Conservation (phyloP, 2,797 vertebrate species). For the Fistularia commersonii region DNA sequence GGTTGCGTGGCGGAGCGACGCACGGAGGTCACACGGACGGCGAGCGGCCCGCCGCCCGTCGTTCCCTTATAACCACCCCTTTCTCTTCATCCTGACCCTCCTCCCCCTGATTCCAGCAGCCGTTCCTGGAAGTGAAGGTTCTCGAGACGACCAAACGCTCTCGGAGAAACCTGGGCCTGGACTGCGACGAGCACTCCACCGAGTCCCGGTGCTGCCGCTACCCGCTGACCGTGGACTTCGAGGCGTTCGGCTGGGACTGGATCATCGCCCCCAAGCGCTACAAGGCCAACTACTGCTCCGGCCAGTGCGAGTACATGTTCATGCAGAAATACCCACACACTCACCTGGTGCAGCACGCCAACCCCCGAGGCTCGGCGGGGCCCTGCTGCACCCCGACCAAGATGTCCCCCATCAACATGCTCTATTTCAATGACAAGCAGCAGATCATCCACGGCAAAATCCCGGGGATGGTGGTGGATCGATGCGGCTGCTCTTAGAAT, state of each 20-base stretch:
- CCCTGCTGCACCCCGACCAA: conserved; percentile 98
- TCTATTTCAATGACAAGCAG: conserved; percentile 99
- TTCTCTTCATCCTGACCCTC: conserved; percentile 31
- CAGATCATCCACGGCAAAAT: conserved; percentile 99
- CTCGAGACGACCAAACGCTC: conserved; percentile 95
- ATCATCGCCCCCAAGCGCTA: conserved; percentile 98
- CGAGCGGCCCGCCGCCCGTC: conserved; percentile 7
- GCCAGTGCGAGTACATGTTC: conserved; percentile 99
- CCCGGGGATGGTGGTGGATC: conserved; percentile 97
- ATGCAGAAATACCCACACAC: conserved; percentile 99
- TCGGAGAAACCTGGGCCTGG: conserved; percentile 91
- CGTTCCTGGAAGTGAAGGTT: conserved; percentile 97
- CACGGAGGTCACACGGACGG: no score
- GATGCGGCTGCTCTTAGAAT: conserved; percentile 93
- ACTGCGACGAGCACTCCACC: conserved; percentile 95
- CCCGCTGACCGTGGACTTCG: conserved; percentile 96
- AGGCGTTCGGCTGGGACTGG: conserved; percentile 99
- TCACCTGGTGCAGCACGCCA: conserved; percentile 96
- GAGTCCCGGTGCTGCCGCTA: conserved; percentile 98
- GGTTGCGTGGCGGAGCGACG: no score
- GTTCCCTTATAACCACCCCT: conserved; percentile 73
- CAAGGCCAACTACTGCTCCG: conserved; percentile 99
- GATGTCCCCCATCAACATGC: conserved; percentile 99
- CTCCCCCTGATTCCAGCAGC: conserved; percentile 84
- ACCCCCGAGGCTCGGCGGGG: conserved; percentile 92